Evolutionary conservation across 2,113 vertebrate species (phyloP), one percentile per base, ranked within the genome.

Genomic region (Tautogolabrus adspersus): DNA sequence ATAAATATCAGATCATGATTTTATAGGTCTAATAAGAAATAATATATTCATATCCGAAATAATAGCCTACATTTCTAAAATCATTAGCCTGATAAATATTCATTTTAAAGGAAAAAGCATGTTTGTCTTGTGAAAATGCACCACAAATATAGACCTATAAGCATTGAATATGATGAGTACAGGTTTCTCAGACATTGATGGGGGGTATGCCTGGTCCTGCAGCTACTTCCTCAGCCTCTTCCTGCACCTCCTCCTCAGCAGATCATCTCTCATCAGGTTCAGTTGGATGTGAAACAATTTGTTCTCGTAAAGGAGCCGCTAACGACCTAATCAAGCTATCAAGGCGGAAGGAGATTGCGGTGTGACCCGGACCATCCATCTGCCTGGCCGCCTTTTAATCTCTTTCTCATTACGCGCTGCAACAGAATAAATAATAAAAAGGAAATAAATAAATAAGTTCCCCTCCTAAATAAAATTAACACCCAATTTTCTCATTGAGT

Each of bases 251-350:
- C 94, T 81, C 93, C 92, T 94, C 94, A 91, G 83, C 83, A 89
- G 81, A 96, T 96, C 66, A 87, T 96, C 95, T 96, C 96, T 97
- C 96, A 96, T 97, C 96, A 94, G 94, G 92, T 92, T 47, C 95
- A 81, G 95, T 95, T 92, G 96, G 95, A 97, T 92, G 97, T 96
- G 96, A 96, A 96, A 96, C 96, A 94, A 97, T 98, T 97, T 97
- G 96, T 95, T 96, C 85, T 89, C 69, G 87, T 58, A 60, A 91
- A 87, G 86, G 94, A 96, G 95, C 96, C 89, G 91, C 96, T 98
- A 99, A 99, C 97, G 96, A 98, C 97, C 97, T 99, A 99, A 98
- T 99, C 97, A 99, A 95, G 96, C 97, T 96, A 96, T 97, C 96
- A 97, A 96, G 96, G 96, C 91, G 94, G 95, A 95, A 95, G 97